Conservation (phyloP, 2,113 vertebrate genomes). For the Istiophorus platypterus region DNA sequence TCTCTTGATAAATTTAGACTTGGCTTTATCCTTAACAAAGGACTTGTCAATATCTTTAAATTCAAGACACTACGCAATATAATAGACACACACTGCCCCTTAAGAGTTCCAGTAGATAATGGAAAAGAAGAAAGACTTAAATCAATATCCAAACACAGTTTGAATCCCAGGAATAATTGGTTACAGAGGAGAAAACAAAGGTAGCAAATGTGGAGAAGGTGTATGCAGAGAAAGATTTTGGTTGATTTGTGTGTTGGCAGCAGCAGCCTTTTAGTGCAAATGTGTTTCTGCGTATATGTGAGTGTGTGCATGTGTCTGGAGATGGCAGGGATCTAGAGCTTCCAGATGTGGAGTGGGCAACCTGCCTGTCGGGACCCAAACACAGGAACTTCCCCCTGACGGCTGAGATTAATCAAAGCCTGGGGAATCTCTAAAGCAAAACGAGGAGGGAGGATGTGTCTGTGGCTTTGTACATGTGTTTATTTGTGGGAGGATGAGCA, state of each 20-base stretch:
- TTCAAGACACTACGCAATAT: not conserved
- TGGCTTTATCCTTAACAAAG: not conserved
- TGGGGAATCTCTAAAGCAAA: conserved; percentile 76
- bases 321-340: conserved; percentile 69
- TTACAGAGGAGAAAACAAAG: conserved; percentile 56
- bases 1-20: not conserved
- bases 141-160: conserved; percentile 32
- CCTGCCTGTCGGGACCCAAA: conserved; percentile 81
- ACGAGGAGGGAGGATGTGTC: conserved; percentile 49
- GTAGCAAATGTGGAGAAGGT: conserved; percentile 55
- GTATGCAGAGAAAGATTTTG: conserved; percentile 34
- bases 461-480: conserved; percentile 42
- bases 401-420: conserved; percentile 84
- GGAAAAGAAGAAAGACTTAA: not conserved
- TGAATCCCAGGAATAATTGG: conserved; percentile 39
- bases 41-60: conserved; percentile 18
- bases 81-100: not conserved
- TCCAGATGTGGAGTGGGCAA: conserved; percentile 87
- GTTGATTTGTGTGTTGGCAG: conserved; percentile 46
- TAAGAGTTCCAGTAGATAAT: not conserved
- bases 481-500: conserved; percentile 51
- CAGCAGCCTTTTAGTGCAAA: conserved; percentile 42
- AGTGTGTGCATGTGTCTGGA: conserved; percentile 51
- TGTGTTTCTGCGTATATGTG: conserved; percentile 23
- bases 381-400: conserved; percentile 83